Evolutionary conservation across 2,888 invertebrate species (phyloP), one percentile per base, ranked within the genome.

Genomic region (Escarpia spicata): DNA sequence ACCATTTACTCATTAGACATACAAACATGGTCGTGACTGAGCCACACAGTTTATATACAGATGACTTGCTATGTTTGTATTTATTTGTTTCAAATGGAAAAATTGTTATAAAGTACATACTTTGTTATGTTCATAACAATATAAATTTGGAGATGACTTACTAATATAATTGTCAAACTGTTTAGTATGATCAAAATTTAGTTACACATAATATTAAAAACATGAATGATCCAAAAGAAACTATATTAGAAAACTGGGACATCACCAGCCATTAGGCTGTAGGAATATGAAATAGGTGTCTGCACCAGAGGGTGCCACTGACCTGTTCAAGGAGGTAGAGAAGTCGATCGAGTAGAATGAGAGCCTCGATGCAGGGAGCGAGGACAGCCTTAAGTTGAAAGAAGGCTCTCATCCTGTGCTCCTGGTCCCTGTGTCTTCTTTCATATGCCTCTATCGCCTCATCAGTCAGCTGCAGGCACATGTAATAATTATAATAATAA

Each of bases 271-370:
- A 75, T 19, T 75, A 26, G 52, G 52, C 52, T 52, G 52, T 9
- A 15, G 75, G 75, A 26, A 75, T 75, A 75, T 75, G 75, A 98
- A 96, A 97, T 97, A 97, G 43, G 97, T 97, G 93, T 97, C 19
- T 75, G 26, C n/a, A n/a, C 75, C 6, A 19, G 75, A 75, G 75
- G 75, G 26, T 26, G 6, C 4, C 19, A 92, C 93, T 94, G 95
- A 97, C 97, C 96, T 97, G 96, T 94, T 98, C 98, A 93, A 97
- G 96, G 58, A 99, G 97, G 97, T 97, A 99, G 95, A 98, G 97
- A 90, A 98, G 96, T 95, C 98, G 97, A 96, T 99, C 99, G 92
- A 98, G 97, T 93, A 99, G 97, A 95, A 99, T 98, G 3, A 98
- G 97, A 94, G 97, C 97, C 96, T 99, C 99, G 37, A 99, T 97